Evolutionary conservation across 2,888 invertebrate genomes (phyloP), one percentile per base, ranked within the genome.

Genomic region (Coenonympha glycerion): DNA sequence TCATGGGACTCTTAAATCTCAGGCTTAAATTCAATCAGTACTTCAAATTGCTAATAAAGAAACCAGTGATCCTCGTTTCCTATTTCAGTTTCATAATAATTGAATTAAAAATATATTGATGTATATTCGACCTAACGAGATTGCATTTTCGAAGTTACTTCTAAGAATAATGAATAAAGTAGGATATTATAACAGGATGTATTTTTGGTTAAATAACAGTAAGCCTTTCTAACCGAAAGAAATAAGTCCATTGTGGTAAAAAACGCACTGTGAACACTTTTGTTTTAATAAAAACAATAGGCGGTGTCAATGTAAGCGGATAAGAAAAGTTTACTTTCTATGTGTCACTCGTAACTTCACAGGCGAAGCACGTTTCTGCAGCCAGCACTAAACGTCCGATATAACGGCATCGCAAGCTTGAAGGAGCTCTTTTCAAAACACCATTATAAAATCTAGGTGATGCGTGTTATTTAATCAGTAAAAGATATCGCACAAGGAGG

Each of bases 301-400:
- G 5, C 42, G 13, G 31, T 24, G 18, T 45, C 44, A 33, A 33
- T 34, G 34, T 34, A 45, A 34, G 22, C 34, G 45, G 45, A 34
- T 34, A 45, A 21, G 16, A 77, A 77, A 75, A 80, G 76, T 75
- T 79, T 75, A 76, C 82, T 82, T 83, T 82, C 80, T 79, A 81
- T 63, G 62, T 73, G 72, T 71, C 73, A 34, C 24, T 44, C 45
- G 74, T n/a, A n/a, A n/a, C n/a, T 81, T 79, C 59, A 66, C 70
- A 84, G 71, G 76, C 82, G 66, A 56, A 71, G 71, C 83, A 83
- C 84, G 83, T 73, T 70, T 67, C 59, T 46, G 22, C 34, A 11
- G 18, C 8, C n/a, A n/a, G n/a, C n/a, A n/a, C n/a, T n/a, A n/a
- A 16, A 13, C 26, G 46, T 60, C 55, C 57, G 64, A 66, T 66